Percentiles rank a stretch among this genome's conserved stretches.
Conservation (phyloP, 2,113 vertebrate species). For the Pangasianodon hypophthalmus region DNA sequence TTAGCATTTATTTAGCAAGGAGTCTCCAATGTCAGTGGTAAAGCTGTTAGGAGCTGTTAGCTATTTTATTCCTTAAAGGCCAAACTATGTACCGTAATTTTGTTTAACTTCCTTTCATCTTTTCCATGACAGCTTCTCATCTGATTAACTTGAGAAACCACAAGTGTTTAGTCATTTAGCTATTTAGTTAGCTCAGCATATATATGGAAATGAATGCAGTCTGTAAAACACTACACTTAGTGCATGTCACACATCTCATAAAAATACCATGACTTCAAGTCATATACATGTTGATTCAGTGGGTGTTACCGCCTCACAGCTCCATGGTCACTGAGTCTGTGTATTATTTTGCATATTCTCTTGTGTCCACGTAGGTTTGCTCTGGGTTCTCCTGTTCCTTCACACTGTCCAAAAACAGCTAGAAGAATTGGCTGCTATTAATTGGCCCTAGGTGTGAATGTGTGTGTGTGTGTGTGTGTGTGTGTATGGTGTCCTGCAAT, state of each 20-base stretch:
- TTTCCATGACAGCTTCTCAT: background rate
- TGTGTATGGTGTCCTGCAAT: background rate
- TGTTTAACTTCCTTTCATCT: background rate
- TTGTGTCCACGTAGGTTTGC: background rate
- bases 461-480: background rate
- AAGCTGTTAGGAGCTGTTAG: background rate
- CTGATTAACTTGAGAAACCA: background rate
- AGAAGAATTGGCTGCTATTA: background rate
- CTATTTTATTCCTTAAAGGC: background rate
- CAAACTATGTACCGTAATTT: background rate
- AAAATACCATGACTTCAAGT: no score
- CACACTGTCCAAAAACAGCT: background rate
- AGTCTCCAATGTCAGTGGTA: background rate
- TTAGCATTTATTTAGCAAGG: background rate
- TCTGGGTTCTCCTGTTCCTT: background rate
- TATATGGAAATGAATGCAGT: background rate
- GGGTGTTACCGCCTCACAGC: background rate
- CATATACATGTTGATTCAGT: background rate
- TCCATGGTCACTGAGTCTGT: background rate
- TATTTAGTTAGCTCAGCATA: background rate
- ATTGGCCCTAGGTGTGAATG: background rate
- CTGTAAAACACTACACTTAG: background rate
- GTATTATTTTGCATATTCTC: background rate
- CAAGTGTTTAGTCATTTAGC: background rate
- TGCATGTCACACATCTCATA: background rate